These are phyloP conservation scores for Antheraea mylitta DNA, from an alignment of 1,140 invertebrate genomes.

Conservation along the genomic window DNA sequence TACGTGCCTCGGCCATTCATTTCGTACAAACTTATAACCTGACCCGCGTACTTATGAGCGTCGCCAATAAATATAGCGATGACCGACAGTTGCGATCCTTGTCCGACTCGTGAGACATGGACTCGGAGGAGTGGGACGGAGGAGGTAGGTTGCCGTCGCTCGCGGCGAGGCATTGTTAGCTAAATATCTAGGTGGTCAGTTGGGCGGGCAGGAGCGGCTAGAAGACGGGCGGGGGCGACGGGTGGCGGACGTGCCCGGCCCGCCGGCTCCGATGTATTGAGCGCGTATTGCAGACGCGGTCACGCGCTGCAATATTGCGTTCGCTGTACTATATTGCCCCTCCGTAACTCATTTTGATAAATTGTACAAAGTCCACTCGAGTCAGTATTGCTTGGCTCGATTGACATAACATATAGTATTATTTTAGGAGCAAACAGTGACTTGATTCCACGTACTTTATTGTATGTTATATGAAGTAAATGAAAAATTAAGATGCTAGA, in stretches of 20 bases:
- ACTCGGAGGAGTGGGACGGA: slow-evolving; percentile 52
- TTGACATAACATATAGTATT: background rate
- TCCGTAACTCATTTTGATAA: slow-evolving; percentile 77
- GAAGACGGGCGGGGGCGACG: slow-evolving; percentile 40
- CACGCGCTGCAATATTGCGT: slow-evolving; percentile 78
- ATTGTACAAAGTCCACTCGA: slow-evolving; percentile 72
- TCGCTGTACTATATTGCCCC: slow-evolving; percentile 74
- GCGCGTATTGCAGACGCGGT: slow-evolving; percentile 77
- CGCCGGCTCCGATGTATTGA: slow-evolving; percentile 79
- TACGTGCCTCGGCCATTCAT: slow-evolving; percentile 74
- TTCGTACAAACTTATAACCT: slow-evolving; percentile 78
- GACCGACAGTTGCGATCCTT: slow-evolving; percentile 68
- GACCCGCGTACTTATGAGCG: slow-evolving; percentile 79
- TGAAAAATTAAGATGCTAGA: background rate
- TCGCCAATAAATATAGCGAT: slow-evolving; percentile 79
- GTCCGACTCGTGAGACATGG: slow-evolving; percentile 35
- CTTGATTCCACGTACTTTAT: background rate
- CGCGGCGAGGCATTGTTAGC: slow-evolving; percentile 72
- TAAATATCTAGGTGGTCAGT: slow-evolving; percentile 76
- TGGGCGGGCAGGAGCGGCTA: slow-evolving; percentile 56
- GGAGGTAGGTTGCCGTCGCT: slow-evolving; percentile 41
- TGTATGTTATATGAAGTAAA: background rate
- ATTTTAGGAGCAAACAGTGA: background rate
- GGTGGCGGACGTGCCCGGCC: slow-evolving; percentile 73
- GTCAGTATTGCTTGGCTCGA: slow-evolving; percentile 14